Evolutionary conservation across 37 sponge, comb jelly and placozoan species (phyloP).

Genomic region (Amphimedon queenslandica): DNA sequence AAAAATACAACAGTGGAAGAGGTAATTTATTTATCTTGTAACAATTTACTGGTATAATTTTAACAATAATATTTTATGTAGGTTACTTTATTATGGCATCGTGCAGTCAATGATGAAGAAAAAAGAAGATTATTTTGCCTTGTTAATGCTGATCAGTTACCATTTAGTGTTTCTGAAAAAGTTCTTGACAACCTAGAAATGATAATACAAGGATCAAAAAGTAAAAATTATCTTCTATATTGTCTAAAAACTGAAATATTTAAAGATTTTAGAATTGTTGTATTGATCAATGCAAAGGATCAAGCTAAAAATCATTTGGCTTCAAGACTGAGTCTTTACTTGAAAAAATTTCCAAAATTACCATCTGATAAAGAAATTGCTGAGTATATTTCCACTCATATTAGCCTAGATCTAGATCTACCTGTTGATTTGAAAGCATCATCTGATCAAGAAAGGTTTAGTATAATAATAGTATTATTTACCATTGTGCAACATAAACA

Average conservation of each 20-base stretch:
- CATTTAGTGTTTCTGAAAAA: slow-evolving; percentile 1
- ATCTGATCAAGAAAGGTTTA: neutral
- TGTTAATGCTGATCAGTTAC: slow-evolving; percentile 4
- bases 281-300: neutral
- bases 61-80: slow-evolving; percentile 7
- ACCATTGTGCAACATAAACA: no score
- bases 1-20: slow-evolving; percentile 4
- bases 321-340: neutral
- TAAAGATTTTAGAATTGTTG: neutral
- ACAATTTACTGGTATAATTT: neutral
- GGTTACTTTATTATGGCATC: neutral
- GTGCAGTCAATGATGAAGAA: slow-evolving; percentile 8
- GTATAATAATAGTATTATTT: neutral
- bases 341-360: neutral
- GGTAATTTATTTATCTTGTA: neutral
- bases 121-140: slow-evolving; percentile 2
- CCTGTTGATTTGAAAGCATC: neutral
- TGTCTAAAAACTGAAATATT: neutral
- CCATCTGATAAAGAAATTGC: slow-evolving; percentile 8
- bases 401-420: neutral
- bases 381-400: neutral
- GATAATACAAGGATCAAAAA: neutral
- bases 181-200: neutral
- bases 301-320: neutral
- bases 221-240: neutral